Evolutionary conservation across 2,113 vertebrate genomes (phyloP), one percentile per base, ranked within the genome.

Genomic region (Vidua chalybeata): DNA sequence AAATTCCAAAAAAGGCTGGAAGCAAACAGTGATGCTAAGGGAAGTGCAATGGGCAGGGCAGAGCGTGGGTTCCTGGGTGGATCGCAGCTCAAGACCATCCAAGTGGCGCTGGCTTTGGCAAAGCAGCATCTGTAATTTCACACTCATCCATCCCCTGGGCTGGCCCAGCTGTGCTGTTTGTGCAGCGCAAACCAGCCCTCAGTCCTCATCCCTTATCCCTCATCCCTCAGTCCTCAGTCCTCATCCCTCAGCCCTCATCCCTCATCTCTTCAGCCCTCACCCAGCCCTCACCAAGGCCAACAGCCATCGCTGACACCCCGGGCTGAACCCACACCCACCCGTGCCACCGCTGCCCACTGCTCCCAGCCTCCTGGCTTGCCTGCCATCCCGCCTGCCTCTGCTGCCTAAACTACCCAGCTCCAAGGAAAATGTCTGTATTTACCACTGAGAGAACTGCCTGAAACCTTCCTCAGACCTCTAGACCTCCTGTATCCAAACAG

Each of bases 131-230:
- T 19, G 45, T 17, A 8, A 24, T 35, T 55, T 27, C 23, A 27
- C 1, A 9, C 30, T 35, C 18, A 1, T 16, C 0, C 46, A 61
- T n/a, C 59, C 11, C 37, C 43, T 0, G 2, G 2, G 41, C 71
- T 62, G 41, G 23, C 52, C 6, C 6, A 28, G 75, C 54, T 15
- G 20, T 0, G 8, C 39, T 1, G 15, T 39, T 22, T 33, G 68
- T 9, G 31, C 8, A 26, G 56, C 24, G 22, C 66, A 56, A 54
- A 62, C 2, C 37, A n/a, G 35, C 2, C 64, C 67, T 33, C 63
- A 80, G 81, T 28, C 39, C 64, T 27, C 8, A 21, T 27, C 48
- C 45, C 49, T 13, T 24, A 15, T 5, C 13, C 49, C 24, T 49
- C 24, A 39, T 39, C 2, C 64, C 67, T 33, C 35, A 35, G 35